Conservation (phyloP, 2,797 vertebrate species). For the Anniella stebbinsi region DNA sequence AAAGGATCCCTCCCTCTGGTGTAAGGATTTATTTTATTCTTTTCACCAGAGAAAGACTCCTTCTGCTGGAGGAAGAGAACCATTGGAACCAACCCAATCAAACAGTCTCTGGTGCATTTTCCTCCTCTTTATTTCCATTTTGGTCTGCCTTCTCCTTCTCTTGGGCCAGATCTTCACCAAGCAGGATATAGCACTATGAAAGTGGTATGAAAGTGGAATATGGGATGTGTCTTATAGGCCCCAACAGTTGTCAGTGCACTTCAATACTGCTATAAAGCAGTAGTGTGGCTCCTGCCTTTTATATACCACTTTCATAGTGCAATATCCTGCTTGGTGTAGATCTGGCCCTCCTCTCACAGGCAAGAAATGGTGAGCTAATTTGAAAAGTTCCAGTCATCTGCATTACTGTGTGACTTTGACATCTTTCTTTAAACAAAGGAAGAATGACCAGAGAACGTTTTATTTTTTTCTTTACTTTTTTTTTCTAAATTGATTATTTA, state of each 20-base stretch:
- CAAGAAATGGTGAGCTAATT: background rate
- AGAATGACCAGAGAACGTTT: background rate
- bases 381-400: background rate
- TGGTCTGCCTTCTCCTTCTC: background rate
- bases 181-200: too few species aligned
- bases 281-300: too few species aligned
- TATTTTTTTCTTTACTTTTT: background rate
- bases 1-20: too few species aligned
- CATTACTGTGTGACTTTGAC: background rate
- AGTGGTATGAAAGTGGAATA: too few species aligned
- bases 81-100: background rate
- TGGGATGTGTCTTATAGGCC: too few species aligned
- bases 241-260: too few species aligned
- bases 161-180: too few species aligned
- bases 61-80: background rate
- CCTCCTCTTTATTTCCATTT: background rate
- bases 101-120: background rate
- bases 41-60: background rate
- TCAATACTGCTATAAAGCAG: too few species aligned
- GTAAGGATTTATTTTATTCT: too few species aligned
- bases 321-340: too few species aligned
- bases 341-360: background rate
- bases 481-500: conserved; percentile 34
- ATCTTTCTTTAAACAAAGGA: background rate
- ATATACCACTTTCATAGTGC: too few species aligned